These are phyloP conservation scores for Coptotermes formosanus DNA, from an alignment of 1,140 invertebrate species.

Conservation along the genomic window DNA sequence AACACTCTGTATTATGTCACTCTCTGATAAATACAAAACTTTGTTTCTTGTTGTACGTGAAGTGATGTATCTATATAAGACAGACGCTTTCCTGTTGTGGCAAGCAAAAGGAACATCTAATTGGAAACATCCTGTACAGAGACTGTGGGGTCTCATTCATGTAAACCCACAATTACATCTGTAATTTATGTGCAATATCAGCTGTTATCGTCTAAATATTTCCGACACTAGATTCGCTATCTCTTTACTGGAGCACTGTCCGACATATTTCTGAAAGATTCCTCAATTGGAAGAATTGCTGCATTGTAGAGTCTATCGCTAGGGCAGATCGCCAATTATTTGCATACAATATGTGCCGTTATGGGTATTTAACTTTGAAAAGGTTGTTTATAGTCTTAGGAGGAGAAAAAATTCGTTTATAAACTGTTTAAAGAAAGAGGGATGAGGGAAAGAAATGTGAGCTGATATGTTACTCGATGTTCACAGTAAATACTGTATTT, in stretches of 20 bases:
- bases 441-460: background rate
- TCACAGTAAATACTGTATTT: background rate
- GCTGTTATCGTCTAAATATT: background rate
- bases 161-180: background rate
- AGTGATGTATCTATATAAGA: background rate
- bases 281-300: background rate
- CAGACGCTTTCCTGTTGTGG: background rate
- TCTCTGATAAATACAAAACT: background rate
- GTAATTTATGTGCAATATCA: slow-evolving; percentile 7
- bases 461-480: background rate
- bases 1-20: background rate
- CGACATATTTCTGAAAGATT: slow-evolving; percentile 10
- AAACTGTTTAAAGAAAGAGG: background rate
- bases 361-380: slow-evolving; percentile 1
- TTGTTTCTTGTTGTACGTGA: background rate
- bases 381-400: background rate
- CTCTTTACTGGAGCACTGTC: background rate
- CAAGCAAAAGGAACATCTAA: background rate
- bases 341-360: slow-evolving; percentile 16
- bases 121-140: background rate
- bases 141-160: background rate
- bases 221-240: background rate
- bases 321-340: background rate
- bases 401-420: background rate
- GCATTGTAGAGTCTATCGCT: too few species aligned